These are phyloP conservation scores for Rostratula benghalensis DNA, from an alignment of 2,113 vertebrate genomes.

Conservation along the genomic window DNA sequence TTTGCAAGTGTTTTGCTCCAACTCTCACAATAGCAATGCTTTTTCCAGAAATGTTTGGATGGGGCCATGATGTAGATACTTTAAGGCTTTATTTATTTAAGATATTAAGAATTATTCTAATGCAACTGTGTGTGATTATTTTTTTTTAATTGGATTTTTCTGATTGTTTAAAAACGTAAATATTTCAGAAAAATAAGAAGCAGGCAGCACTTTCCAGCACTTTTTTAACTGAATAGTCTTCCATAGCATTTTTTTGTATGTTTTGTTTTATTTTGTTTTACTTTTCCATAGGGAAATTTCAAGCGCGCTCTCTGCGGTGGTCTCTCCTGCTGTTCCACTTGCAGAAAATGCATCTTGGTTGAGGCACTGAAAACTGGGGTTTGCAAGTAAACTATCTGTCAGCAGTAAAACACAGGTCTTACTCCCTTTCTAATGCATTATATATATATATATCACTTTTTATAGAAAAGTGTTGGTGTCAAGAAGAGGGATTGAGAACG, in stretches of 20 bases:
- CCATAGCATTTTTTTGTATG: neutral
- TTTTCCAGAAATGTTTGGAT: neutral
- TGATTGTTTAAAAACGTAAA: neutral
- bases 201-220: neutral
- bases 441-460: neutral
- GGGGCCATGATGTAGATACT: neutral
- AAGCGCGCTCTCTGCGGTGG: rapidly evolving
- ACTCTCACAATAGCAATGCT: neutral
- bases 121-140: neutral
- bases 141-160: neutral
- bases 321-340: neutral
- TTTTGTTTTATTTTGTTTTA: neutral
- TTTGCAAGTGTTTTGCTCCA: neutral
- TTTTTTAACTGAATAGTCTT: neutral
- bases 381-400: neutral
- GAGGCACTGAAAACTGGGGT: neutral
- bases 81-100: neutral
- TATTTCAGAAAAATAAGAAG: neutral
- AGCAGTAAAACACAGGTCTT: neutral
- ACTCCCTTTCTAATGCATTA: neutral
- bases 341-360: neutral
- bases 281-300: neutral
- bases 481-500: neutral
- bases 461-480: neutral
- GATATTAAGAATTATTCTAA: neutral